Base-by-base conservation (phyloP, 2,888 invertebrate genomes). In the Pollenia labialis region DNA sequence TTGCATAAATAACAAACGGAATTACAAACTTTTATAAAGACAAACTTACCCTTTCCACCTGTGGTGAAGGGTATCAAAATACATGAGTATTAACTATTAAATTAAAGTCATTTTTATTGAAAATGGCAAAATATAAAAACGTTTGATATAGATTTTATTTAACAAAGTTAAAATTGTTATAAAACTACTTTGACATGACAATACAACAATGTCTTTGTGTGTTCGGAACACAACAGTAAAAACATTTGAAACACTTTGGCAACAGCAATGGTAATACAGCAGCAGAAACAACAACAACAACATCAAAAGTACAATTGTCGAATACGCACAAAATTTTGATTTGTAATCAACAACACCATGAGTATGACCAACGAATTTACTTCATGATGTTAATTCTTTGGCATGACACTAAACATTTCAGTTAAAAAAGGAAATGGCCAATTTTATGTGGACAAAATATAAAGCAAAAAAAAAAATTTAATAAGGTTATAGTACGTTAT, bases 101-200 rank as follows among this genome's bases (percentile, higher is more conserved):
- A 62, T 44, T 52, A 54, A 64, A 76, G n/a, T 66, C 56, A 40
- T 56, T 40, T 56, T 40, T 50, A 66, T 40, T 79, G 48, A 64
- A 60, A 80, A 76, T 18, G 23, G 58, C 66, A 82, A 82, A 52
- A 71, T 46, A 66, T 42, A 42, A 77, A 77, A 66, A 12, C n/a
- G 42, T 69, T 52, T 79, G 23, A 69, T 64, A 62, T 52, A 32
- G 4, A 46, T 46, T 46, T 32, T 32, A 58, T 72, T 58, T 56
- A 72, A 46, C 56, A 56, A 56, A 72, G 60, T 60, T 62, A 54
- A 79, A 44, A 60, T 62, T 80, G 54, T 80, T 58, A 48, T 74
- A 69, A 74, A 69, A 75, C 56, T 69, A 75, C 54, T 75, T 23
- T 48, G 50, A 85, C 85, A 85, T 85, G 85, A 80, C 85, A 85